These are phyloP conservation scores for Oceanites oceanicus DNA, from an alignment of 2,113 vertebrate species.

Conservation along the genomic window DNA sequence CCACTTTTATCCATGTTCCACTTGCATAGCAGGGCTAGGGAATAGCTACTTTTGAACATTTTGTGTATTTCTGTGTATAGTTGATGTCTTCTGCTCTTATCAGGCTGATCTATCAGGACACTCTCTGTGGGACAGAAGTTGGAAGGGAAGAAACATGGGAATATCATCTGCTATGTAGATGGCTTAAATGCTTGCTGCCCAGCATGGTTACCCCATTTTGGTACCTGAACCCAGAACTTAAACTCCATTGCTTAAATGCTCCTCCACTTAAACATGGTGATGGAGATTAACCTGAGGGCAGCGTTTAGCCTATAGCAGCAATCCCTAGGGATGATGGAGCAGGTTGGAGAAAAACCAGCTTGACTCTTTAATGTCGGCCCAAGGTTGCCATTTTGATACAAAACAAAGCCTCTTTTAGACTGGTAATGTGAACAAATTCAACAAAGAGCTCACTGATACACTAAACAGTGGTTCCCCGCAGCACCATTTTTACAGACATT, in stretches of 20 bases:
- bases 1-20: neutral
- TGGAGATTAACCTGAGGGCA: neutral
- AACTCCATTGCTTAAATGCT: neutral
- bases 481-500: conserved; percentile 11
- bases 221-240: neutral
- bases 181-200: neutral
- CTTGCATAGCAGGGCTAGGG: neutral
- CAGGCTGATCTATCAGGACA: neutral
- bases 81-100: neutral
- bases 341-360: neutral
- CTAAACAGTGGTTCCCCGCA: neutral
- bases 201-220: neutral
- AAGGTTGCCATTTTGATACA: neutral
- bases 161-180: neutral
- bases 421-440: neutral
- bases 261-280: neutral
- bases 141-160: neutral
- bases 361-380: neutral
- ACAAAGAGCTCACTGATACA: neutral
- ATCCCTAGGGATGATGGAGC: neutral
- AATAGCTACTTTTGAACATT: neutral
- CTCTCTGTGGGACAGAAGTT: neutral
- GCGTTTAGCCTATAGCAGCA: neutral
- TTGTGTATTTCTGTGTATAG: neutral
- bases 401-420: neutral